These are phyloP conservation scores for Rhabdophis nuchalis DNA, from an alignment of 2,797 vertebrate genomes.

Conservation along the genomic window DNA sequence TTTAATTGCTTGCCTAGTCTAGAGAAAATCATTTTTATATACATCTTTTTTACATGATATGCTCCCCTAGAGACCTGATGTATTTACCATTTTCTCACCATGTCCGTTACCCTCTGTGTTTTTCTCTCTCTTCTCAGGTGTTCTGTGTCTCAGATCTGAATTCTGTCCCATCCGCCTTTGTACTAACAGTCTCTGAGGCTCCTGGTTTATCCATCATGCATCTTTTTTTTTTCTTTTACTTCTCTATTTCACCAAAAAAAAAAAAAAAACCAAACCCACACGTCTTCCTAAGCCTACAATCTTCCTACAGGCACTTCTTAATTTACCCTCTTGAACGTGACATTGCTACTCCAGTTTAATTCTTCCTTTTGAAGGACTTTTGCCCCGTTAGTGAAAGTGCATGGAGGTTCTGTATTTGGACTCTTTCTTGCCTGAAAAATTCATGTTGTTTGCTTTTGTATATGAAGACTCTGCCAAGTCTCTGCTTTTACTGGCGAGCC, in stretches of 20 bases:
- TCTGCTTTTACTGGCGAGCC: slow-evolving; percentile 66
- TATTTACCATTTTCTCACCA: slow-evolving; percentile 77
- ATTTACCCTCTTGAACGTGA: slow-evolving; percentile 71
- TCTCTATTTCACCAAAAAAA: slow-evolving; percentile 74
- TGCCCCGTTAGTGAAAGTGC: slow-evolving; percentile 68
- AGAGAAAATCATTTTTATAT: slow-evolving; percentile 65
- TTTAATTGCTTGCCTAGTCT: slow-evolving; percentile 39
- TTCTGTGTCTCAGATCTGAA: slow-evolving; percentile 89
- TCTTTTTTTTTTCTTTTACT: slow-evolving; percentile 76
- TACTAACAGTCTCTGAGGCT: slow-evolving; percentile 87
- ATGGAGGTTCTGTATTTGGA: slow-evolving; percentile 70
- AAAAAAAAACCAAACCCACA: slow-evolving; percentile 25
- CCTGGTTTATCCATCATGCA: slow-evolving; percentile 80
- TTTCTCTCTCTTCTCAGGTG: slow-evolving; percentile 92
- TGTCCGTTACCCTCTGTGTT: slow-evolving; percentile 84
- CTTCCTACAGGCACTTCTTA: slow-evolving; percentile 72
- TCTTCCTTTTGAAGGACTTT: slow-evolving; percentile 67
- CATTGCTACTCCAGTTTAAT: slow-evolving; percentile 64
- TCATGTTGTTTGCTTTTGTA: slow-evolving; percentile 72
- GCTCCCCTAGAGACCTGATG: slow-evolving; percentile 68
- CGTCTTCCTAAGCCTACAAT: slow-evolving; percentile 76
- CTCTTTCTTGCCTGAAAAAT: slow-evolving; percentile 64
- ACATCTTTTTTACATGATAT: slow-evolving; percentile 68
- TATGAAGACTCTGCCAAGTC: slow-evolving; percentile 73
- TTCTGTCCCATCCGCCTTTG: slow-evolving; percentile 84